These are phyloP conservation scores for Chinchilla lanigera DNA, from an alignment of 2,113 vertebrate species.

Conservation along the genomic window DNA sequence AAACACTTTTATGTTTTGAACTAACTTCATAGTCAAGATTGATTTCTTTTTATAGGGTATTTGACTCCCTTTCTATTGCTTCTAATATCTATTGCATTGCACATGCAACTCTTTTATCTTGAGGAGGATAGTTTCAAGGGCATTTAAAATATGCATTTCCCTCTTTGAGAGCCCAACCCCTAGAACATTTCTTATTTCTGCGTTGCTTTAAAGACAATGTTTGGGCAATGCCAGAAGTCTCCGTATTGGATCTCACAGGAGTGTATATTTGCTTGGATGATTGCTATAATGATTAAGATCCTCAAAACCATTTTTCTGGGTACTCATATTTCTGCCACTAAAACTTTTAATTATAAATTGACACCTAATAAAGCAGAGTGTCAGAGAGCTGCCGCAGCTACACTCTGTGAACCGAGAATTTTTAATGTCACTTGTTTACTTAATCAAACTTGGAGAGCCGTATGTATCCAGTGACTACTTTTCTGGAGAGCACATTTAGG, in stretches of 20 bases:
- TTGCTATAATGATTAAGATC: neutral
- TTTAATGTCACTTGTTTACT: conserved; percentile 28
- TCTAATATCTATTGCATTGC: neutral
- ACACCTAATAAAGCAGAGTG: neutral
- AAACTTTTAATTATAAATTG: neutral
- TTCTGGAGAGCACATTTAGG: neutral
- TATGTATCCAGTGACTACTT: neutral
- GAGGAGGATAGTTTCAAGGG: neutral
- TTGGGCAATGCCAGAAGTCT: neutral
- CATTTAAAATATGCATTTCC: neutral
- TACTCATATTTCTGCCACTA: neutral
- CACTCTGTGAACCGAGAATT: neutral
- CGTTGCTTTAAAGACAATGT: neutral
- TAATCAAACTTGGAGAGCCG: neutral
- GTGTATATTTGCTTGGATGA: neutral
- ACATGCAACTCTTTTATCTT: neutral
- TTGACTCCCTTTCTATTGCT: neutral
- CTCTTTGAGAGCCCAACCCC: neutral
- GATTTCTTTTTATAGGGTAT: neutral
- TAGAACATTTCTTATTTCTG: neutral
- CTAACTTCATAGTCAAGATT: neutral
- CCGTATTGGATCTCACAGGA: neutral
- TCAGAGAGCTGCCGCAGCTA: neutral
- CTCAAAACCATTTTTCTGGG: neutral
- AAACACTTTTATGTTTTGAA: neutral